A percentile compares a stretch with the other conserved stretches of the same genome.
Conservation (phyloP, 2,797 vertebrate species). For the Cynopterus sphinx region DNA sequence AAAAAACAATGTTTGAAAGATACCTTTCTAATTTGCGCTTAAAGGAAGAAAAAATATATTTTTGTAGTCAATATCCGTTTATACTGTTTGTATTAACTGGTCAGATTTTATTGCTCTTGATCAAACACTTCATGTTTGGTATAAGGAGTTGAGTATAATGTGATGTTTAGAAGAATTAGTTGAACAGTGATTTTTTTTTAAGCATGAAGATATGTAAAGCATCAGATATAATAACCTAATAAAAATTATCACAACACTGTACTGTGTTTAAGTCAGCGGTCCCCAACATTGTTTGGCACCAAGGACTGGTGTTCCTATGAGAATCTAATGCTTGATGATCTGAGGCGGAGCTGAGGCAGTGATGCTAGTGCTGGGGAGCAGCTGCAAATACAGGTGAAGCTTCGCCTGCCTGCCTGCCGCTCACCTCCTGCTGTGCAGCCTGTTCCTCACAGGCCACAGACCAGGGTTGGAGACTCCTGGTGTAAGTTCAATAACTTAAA, state of each 20-base stretch:
- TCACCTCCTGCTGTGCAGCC: no score
- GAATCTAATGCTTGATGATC: no score
- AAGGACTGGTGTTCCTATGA: no score
- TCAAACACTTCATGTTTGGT: background rate
- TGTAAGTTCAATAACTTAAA: background rate
- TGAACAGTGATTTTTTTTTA: slow-evolving; percentile 4
- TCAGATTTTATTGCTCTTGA: slow-evolving; percentile 28
- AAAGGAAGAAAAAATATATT: slow-evolving; percentile 34
- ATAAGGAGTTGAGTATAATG: background rate
- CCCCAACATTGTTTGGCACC: no score
- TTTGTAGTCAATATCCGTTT: background rate
- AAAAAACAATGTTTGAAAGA: slow-evolving; percentile 46
- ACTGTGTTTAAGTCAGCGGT: background rate
- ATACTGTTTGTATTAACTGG: background rate
- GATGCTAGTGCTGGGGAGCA: no score
- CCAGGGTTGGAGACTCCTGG: no score
- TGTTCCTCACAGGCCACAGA: no score
- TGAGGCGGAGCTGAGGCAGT: no score
- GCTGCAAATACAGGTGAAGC: no score
- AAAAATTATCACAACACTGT: background rate
- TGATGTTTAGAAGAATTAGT: background rate
- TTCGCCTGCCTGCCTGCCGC: no score
- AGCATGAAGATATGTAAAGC: background rate
- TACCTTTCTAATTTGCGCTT: background rate
- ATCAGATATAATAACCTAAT: background rate